Base-by-base conservation (phyloP, 2,888 invertebrate genomes). In the Brachycybe producta region DNA sequence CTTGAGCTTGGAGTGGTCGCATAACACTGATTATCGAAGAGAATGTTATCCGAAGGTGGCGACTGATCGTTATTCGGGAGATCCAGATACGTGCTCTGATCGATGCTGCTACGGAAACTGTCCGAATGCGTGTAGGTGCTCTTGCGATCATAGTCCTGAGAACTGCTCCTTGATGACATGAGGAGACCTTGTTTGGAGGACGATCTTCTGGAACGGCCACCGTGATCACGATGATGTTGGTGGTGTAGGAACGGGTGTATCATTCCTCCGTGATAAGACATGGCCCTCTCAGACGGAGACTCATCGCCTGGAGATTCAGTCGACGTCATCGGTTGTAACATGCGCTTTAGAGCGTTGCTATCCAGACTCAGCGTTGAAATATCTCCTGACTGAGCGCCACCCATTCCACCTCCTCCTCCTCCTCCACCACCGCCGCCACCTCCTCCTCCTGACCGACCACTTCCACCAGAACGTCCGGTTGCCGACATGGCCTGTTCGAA, bases 11-110 rank as follows among this genome's bases (percentile, higher is more conserved):
- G 90, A 34, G 90, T 90, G 38, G 90, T 90, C 28, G 90, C 90
- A 70, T 91, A 90, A 72, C 90, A 90, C 67, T 87, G 87, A 73
- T 90, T 88, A 75, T 91, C 90, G 68, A 90, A 90, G 73, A 87
- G 83, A 57, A 86, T 86, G 69, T 87, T 86, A 70, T 91, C 90
- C 45, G 90, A 90, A 3, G 90, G 87, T 48, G 90, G 90, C 1
- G 88, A 88, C 47, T 54, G 57, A 57, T 70, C 60, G 76, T 77
- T 49, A 76, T 65, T 63, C 78, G 78, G 1, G 82, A 87, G 73
- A 69, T 85, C 84, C 61, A 84, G 72, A 68, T 86, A 87, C 53
- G 84, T 68, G 23, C 56, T 60, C 46, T 17, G 61, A 54, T 30
- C 61, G 49, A 32, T 48, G 35, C 45, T 23, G 51, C 50, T 34